Percentiles rank a stretch among this genome's conserved stretches.
Conservation (phyloP, 2,113 vertebrate species). For the Larimichthys crocea region DNA sequence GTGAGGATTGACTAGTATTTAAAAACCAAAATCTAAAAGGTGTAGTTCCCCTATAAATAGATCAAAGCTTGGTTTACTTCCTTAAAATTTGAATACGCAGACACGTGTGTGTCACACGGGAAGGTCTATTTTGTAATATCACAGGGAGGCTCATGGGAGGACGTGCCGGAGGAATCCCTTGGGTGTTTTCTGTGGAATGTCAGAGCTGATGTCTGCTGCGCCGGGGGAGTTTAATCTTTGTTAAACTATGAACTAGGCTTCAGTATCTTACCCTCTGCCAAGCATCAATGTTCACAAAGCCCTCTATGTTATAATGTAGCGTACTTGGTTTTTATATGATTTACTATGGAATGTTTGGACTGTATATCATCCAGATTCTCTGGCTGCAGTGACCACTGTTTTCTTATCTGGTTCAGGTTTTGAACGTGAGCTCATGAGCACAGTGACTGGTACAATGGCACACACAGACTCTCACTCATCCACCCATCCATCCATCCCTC, state of each 20-base stretch:
- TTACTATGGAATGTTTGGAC: constrained; percentile 5
- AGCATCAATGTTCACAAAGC: constrained; percentile 16
- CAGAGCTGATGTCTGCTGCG: constrained; percentile 25
- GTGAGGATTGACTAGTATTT: neutral
- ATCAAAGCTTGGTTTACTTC: constrained; percentile 25
- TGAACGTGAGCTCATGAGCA: constrained; percentile 63
- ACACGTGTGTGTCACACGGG: constrained; percentile 8
- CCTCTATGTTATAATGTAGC: constrained; percentile 4
- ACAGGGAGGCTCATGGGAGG: constrained; percentile 10
- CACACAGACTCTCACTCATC: constrained; percentile 43
- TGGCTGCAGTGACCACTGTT: constrained; percentile 6
- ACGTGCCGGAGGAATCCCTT: constrained; percentile 2
- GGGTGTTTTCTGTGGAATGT: constrained; percentile 53
- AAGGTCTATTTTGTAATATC: neutral
- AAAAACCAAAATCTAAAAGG: neutral
- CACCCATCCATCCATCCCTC: constrained; percentile 11
- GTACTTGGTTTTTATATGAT: neutral
- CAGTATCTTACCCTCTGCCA: constrained; percentile 22
- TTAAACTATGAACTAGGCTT: constrained; percentile 40
- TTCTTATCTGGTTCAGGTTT: constrained; percentile 20
- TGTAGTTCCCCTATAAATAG: neutral
- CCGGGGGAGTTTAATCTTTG: constrained; percentile 27
- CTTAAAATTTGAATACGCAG: neutral
- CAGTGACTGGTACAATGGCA: constrained; percentile 80
- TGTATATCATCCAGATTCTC: neutral